Base-by-base conservation (phyloP, 2,888 invertebrate species). In the Sesamia inferens region DNA sequence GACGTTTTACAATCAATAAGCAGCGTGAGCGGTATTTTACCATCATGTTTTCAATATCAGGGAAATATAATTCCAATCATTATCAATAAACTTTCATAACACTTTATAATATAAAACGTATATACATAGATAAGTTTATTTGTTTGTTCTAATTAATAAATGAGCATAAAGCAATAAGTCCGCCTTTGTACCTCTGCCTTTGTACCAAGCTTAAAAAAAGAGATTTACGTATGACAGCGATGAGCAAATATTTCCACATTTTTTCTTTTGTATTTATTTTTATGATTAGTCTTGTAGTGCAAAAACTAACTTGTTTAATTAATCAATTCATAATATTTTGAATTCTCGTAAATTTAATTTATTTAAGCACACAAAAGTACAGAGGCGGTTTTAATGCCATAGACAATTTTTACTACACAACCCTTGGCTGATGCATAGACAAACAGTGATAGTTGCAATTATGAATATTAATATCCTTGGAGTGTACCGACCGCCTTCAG, bases 1-100 rank as follows among this genome's bases (percentile, higher is more conserved):
- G 19, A 71, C 59, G 71, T 61, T 79, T 55, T 61, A 47, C 24
- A 59, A 72, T 47, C 16, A 65, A 65, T 79, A 22, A 67, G 39
- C 24, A 76, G 11, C 24, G 14, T 31, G 10, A 7, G 13, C 42
- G 19, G 55, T 24, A 59, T 39, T 54, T 78, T 69, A 54, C 61
- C n/a, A 4, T 24, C 48, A 22, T 44, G 14, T 1, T 7, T 31
- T n/a, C 44, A 31, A 54, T 55, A 69, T 39, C 4, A 13, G 16
- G 39, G 10, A 16, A 74, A 19, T 10, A 19, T 51, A 16, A n/a
- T 24, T n/a, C 2, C 0, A 48, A 42, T 66, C 48, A n/a, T 76
- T 66, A 6, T 5, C 39, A 64, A 1, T 47, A 22, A 39, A 57
- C 55, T 76, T 48, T 19, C 16, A 42, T 42, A 2, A 47, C 16